A percentile compares a stretch with the other conserved stretches of the same genome.
Evolutionary conservation across 2,888 invertebrate species (phyloP).

Genomic region (Hydraecia micacea): DNA sequence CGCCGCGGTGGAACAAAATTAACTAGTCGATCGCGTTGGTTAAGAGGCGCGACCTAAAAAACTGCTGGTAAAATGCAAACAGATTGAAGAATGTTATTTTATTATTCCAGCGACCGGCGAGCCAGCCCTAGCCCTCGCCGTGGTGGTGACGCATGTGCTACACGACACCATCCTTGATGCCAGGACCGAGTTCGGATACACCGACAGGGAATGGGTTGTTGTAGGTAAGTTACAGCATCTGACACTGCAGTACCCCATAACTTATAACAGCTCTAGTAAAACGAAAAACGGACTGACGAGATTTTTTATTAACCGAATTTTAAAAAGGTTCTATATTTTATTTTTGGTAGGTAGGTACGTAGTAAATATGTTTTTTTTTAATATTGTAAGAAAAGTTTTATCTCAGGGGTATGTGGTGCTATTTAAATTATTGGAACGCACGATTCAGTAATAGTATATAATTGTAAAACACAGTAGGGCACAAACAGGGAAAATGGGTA

Average conservation of each 20-base stretch:
- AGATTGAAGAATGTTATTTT: not conserved
- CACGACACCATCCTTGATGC: constrained; percentile 91
- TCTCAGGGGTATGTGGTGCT: too few species aligned
- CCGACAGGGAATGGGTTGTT: constrained; percentile 88
- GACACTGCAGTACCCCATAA: not conserved
- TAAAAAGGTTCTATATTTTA: not conserved
- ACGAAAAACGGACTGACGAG: not conserved
- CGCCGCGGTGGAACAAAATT: not conserved
- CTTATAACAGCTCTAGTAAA: too few species aligned
- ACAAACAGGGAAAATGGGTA: too few species aligned
- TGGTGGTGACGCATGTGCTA: constrained; percentile 90
- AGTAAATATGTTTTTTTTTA: not conserved
- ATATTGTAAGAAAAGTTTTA: too few species aligned
- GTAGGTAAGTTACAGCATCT: constrained; percentile 86
- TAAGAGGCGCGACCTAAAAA: not conserved
- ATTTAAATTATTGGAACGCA: too few species aligned
- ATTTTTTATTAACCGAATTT: not conserved
- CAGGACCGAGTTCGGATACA: constrained; percentile 90
- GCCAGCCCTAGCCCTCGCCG: constrained; percentile 87
- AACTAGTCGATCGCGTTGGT: not conserved
- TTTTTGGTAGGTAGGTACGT: not conserved
- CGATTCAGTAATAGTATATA: too few species aligned
- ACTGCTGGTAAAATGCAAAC: not conserved
- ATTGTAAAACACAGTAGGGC: too few species aligned
- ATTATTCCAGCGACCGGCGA: constrained; percentile 88